A percentile compares a stretch with the other conserved stretches of the same genome.
Conservation (phyloP, 2,797 vertebrate genomes). For the Karalla daura region DNA sequence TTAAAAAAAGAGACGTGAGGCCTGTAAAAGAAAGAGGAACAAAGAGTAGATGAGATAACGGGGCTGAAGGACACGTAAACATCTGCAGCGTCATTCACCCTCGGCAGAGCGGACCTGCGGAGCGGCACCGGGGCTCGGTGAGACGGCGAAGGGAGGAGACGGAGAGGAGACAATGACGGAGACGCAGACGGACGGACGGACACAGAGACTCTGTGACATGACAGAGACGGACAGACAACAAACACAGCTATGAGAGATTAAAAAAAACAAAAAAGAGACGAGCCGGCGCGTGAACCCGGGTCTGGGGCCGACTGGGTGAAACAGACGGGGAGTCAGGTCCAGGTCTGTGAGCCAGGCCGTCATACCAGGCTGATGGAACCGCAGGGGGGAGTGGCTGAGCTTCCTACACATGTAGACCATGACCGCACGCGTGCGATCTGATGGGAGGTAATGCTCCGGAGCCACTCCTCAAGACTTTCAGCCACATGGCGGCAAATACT, state of each 20-base stretch:
- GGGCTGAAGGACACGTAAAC: not conserved
- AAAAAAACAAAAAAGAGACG: slow-evolving; percentile 45
- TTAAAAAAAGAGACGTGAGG: not conserved
- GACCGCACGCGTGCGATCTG: too few relatives aligned
- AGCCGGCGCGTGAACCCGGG: not conserved
- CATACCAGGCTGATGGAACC: not conserved
- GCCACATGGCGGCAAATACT: too few relatives aligned
- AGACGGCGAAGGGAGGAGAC: not conserved
- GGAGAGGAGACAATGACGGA: slow-evolving; percentile 1
- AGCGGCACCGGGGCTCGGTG: too few relatives aligned
- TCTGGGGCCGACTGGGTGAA: slow-evolving; percentile 19
- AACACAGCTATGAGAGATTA: too few relatives aligned
- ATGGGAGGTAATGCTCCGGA: too few relatives aligned
- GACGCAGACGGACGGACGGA: slow-evolving; percentile 7
- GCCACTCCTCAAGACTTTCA: too few relatives aligned
- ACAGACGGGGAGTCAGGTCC: slow-evolving; percentile 15
- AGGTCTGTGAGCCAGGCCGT: not conserved
- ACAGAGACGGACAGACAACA: slow-evolving; percentile 11
- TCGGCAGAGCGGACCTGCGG: too few relatives aligned
- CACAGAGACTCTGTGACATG: slow-evolving; percentile 5
- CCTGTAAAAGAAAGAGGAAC: not conserved
- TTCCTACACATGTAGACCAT: too few relatives aligned
- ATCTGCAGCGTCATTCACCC: not conserved
- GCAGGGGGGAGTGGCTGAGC: too few relatives aligned
- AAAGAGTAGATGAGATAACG: not conserved